Evolutionary conservation across 2,888 invertebrate genomes (phyloP).

Genomic region (Augiades crinisus): DNA sequence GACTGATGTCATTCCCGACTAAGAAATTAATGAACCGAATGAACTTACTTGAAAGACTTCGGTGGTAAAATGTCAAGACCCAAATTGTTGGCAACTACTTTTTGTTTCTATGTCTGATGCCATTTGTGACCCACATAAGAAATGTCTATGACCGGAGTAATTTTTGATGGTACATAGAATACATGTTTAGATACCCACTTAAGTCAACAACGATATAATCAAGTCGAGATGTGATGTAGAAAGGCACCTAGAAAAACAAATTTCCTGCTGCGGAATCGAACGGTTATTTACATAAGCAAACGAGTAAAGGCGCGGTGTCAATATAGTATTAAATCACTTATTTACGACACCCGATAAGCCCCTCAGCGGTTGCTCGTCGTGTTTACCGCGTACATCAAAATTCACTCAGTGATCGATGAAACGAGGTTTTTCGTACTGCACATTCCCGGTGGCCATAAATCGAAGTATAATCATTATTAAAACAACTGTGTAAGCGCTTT

Average conservation of each 20-base stretch:
- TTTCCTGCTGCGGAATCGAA: neutral
- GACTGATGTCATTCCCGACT: conserved; percentile 34
- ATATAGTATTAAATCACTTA: conserved; percentile 20
- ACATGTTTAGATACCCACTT: neutral
- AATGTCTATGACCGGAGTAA: conserved; percentile 3
- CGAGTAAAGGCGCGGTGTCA: neutral
- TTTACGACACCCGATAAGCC: conserved; percentile 18
- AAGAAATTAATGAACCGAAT: conserved; percentile 25
- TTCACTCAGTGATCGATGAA: conserved; percentile 11
- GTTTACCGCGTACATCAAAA: conserved; percentile 13
- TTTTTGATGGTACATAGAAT: neutral
- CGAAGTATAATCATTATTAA: neutral
- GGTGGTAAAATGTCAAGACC: conserved; percentile 12
- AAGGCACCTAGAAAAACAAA: neutral
- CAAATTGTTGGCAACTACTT: conserved; percentile 17
- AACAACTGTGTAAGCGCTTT: neutral
- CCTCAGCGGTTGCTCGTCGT: conserved; percentile 5
- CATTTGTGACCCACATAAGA: conserved; percentile 4
- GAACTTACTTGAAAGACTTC: conserved; percentile 19
- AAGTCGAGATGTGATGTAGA: neutral
- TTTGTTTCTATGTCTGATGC: conserved; percentile 11
- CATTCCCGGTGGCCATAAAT: neutral
- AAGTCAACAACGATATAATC: too few relatives aligned
- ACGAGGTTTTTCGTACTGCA: neutral
- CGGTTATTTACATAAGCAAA: conserved; percentile 1